A percentile compares a stretch with the other conserved stretches of the same genome.
These are phyloP conservation scores for Uloborus diversus DNA, from an alignment of 1,140 invertebrate species.

Conservation along the genomic window DNA sequence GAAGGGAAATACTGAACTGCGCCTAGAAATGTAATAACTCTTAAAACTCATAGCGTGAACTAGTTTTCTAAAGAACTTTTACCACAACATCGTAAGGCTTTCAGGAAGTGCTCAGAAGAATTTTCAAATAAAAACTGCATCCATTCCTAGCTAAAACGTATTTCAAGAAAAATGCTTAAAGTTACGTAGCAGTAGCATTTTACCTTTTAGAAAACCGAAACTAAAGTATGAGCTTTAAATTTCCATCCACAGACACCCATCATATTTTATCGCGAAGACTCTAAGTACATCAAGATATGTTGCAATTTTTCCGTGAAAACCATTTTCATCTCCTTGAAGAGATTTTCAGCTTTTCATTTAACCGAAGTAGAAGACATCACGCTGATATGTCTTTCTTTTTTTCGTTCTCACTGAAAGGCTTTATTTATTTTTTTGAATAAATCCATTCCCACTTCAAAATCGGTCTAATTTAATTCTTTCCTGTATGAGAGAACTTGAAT, in stretches of 20 bases:
- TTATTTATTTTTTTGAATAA: neutral
- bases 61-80: slow-evolving; percentile 31
- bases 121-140: slow-evolving; percentile 14
- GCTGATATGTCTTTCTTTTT: slow-evolving; percentile 1
- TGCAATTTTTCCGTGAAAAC: neutral
- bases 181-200: slow-evolving; percentile 15
- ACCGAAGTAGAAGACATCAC: slow-evolving; percentile 22
- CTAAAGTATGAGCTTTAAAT: slow-evolving; percentile 42
- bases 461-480: too few relatives aligned
- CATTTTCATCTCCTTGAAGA: slow-evolving; percentile 14
- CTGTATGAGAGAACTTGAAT: too few relatives aligned
- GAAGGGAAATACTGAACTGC: neutral
- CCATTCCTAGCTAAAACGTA: slow-evolving; percentile 12
- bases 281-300: slow-evolving; percentile 26
- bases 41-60: too few relatives aligned
- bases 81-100: neutral
- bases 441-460: neutral
- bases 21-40: too few relatives aligned
- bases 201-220: neutral
- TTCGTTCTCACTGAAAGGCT: neutral
- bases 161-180: slow-evolving; percentile 41
- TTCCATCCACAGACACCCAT: slow-evolving; percentile 11
- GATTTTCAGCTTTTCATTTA: slow-evolving; percentile 40
- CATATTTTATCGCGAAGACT: slow-evolving; percentile 36
- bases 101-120: slow-evolving; percentile 12